These are phyloP conservation scores for Ceyx margarethae DNA, from an alignment of 2,113 vertebrate species.

Conservation along the genomic window DNA sequence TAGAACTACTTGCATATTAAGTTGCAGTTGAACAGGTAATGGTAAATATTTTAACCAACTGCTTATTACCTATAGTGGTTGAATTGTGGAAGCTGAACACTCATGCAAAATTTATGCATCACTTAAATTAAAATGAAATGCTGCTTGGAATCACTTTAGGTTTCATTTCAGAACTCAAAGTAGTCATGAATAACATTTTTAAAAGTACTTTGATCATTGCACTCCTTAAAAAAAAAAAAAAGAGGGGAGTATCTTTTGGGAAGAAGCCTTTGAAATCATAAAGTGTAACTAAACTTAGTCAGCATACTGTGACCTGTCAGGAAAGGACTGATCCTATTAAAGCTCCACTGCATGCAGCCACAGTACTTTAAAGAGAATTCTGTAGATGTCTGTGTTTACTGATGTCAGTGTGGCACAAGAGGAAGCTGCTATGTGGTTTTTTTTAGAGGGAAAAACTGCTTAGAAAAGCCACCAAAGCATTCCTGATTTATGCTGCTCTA, in stretches of 20 bases:
- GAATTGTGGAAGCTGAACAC: neutral
- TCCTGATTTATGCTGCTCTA: neutral
- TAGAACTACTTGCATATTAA: neutral
- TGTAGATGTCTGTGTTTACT: conserved; percentile 46
- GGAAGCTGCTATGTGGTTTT: neutral
- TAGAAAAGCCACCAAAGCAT: neutral
- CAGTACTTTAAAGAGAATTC: conserved; percentile 54
- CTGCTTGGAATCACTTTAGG: neutral
- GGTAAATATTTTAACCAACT: neutral
- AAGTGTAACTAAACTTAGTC: conserved; percentile 59
- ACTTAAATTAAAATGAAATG: conserved; percentile 22
- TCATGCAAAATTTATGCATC: neutral
- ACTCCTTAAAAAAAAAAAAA: neutral
- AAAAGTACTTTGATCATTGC: conserved; percentile 52
- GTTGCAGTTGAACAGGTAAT: neutral
- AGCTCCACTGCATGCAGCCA: conserved; percentile 1
- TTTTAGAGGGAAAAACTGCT: neutral
- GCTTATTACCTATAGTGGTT: neutral
- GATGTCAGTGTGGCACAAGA: neutral
- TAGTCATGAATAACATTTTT: conserved; percentile 7
- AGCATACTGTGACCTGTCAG: conserved; percentile 52
- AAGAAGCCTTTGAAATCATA: conserved; percentile 63
- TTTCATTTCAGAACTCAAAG: neutral
- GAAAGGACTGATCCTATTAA: conserved; percentile 57
- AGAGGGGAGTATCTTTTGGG: neutral